Base-by-base conservation (phyloP, 2,888 invertebrate species). In the Ornithoptera alexandrae region DNA sequence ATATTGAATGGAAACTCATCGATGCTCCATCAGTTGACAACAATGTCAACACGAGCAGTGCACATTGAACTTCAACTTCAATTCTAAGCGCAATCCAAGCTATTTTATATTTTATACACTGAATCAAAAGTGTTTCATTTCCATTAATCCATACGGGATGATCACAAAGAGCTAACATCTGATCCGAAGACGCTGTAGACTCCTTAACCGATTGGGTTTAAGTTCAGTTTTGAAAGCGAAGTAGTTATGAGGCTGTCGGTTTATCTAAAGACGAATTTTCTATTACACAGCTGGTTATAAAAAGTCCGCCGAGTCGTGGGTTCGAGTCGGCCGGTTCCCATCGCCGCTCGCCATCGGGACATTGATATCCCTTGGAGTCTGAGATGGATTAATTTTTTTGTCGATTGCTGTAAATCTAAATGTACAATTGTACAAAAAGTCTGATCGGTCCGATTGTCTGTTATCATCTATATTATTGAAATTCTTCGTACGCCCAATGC, bases 1-100 rank as follows among this genome's bases (percentile, higher is more conserved):
- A 89, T 87, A 90, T 89, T 88, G 89, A 88, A 90, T 90, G 85
- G 78, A 75, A 80, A 83, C 78, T 81, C 85, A 90, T 90, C 89
- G 89, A 88, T 87, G 82, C 80, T 78, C 77, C 75, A 72, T 67
- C 68, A 74, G 84, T 87, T 83, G 83, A 81, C 75, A 76, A 77
- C 76, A 74, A 74, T 75, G 79, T 77, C 67, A 65, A n/a, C 61
- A 58, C 50, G 30, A 64, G 67, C 64, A 61, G n/a, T 57, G 36
- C 46, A 57, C 62, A 69, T 66, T 71, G 50, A 62, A 67, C 60
- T 68, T 36, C 63, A 39, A 67, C 36, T 36, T 46, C 18, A 66
- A 20, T 2, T 30, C 30, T 4, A 30, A 30, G 4, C 5, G 30
- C 30, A 30, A 30, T 22, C 65, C 36, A 69, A 70, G 2, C 20